These are phyloP conservation scores for Epizoanthus scotinus DNA, from an alignment of 92 coral and sea anemone species.

Conservation along the genomic window DNA sequence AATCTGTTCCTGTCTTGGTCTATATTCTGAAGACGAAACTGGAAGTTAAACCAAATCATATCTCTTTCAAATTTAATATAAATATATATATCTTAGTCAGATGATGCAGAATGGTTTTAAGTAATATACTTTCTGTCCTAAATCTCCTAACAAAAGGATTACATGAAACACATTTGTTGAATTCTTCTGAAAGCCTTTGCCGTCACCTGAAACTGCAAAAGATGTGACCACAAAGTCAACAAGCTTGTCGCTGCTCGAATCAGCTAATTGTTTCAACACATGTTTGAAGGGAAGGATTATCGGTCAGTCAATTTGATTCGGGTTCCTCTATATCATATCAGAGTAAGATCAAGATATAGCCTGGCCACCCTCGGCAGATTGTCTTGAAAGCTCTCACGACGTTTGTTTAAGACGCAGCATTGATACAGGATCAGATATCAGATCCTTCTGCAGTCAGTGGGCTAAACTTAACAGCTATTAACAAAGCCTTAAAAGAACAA, in stretches of 20 bases:
- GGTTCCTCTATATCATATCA: slow-evolving; percentile 3
- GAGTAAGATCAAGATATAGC: background rate
- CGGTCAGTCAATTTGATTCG: slow-evolving; percentile 7
- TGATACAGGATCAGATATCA: no score
- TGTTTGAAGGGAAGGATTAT: slow-evolving; percentile 29
- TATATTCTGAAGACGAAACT: background rate
- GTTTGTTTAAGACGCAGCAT: no score
- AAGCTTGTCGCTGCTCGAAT: slow-evolving; percentile 9
- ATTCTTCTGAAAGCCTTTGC: slow-evolving; percentile 26
- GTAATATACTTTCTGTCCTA: slow-evolving; percentile 9
- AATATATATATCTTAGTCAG: background rate
- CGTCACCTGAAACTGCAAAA: slow-evolving; percentile 11
- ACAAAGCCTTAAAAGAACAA: no score
- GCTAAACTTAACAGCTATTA: no score
- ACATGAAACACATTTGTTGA: slow-evolving; percentile 18
- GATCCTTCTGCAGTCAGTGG: no score
- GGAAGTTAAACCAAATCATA: background rate
- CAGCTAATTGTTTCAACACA: slow-evolving; percentile 26
- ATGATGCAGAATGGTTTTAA: background rate
- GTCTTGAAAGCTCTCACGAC: no score
- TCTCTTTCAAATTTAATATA: background rate
- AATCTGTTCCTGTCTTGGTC: background rate
- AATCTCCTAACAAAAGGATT: slow-evolving; percentile 37
- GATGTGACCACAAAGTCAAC: slow-evolving; percentile 35
- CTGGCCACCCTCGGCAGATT: no score